Evolutionary conservation across 53 echinoderm and acorn worm genomes (phyloP).

Genomic region (Glandiceps talaboti): DNA sequence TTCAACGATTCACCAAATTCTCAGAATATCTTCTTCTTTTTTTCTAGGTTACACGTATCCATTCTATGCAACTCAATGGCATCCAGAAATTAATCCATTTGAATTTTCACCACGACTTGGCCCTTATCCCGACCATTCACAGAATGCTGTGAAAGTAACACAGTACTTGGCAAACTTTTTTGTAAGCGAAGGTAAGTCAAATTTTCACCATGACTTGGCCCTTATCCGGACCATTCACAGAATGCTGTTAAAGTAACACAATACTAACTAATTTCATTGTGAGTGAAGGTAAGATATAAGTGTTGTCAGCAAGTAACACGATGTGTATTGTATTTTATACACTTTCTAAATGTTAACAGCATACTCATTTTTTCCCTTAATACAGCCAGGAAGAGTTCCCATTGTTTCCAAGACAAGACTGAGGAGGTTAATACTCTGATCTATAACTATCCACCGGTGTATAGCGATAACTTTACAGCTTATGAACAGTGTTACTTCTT

Average conservation of each 20-base stretch:
- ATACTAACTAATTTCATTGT: conserved; percentile 68
- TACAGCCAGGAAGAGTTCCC: conserved; percentile 67
- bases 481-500: conserved; percentile 66
- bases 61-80: neutral
- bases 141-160: conserved; percentile 36
- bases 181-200: conserved; percentile 56
- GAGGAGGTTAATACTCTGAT: conserved; percentile 38
- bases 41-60: neutral
- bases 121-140: conserved; percentile 26
- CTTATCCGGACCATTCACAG: conserved; percentile 25
- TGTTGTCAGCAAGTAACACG: too few species aligned
- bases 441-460: conserved; percentile 48
- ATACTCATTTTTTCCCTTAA: too few species aligned
- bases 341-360: too few species aligned
- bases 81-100: neutral
- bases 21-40: too few species aligned
- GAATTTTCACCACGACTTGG: conserved; percentile 15
- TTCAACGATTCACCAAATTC: too few species aligned
- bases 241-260: conserved; percentile 53
- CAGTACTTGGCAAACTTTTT: conserved; percentile 80
- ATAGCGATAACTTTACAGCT: conserved; percentile 20
- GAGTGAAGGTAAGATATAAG: conserved; percentile 72
- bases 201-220: conserved; percentile 8
- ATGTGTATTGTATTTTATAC: too few species aligned
- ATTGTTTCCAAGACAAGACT: conserved; percentile 32